A percentile compares a stretch with the other conserved stretches of the same genome.
Conservation (phyloP, 2,113 vertebrate species). For the Caretta caretta region DNA sequence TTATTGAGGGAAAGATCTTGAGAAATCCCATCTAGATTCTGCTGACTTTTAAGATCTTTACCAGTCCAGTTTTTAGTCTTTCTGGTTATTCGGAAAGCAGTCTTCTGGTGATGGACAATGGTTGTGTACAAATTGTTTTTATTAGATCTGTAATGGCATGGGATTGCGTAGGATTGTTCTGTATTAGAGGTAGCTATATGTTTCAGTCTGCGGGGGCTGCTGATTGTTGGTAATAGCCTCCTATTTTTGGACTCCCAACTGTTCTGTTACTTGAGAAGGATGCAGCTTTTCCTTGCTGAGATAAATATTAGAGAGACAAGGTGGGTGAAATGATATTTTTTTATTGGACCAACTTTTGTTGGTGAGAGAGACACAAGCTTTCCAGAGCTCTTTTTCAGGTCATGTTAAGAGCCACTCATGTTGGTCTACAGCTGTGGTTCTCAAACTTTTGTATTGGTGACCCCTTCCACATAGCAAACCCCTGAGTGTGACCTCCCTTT, state of each 20-base stretch:
- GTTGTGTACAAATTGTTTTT: neutral
- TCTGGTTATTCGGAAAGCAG: constrained; percentile 20
- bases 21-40: constrained; percentile 39
- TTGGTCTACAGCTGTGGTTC: too few relatives aligned
- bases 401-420: neutral
- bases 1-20: constrained; percentile 48
- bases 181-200: neutral
- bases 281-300: neutral
- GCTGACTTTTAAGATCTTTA: constrained; percentile 59
- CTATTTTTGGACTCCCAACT: constrained; percentile 6
- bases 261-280: neutral
- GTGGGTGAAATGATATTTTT: neutral
- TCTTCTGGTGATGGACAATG: constrained; percentile 40
- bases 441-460: too few relatives aligned
- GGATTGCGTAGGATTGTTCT: constrained; percentile 35
- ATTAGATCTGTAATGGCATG: neutral
- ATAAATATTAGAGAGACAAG: neutral
- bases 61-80: constrained; percentile 46
- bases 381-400: neutral
- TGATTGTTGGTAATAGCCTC: neutral
- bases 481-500: too few relatives aligned
- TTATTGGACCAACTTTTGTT: neutral
- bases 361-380: neutral
- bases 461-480: too few relatives aligned
- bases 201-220: constrained; percentile 34